phyloP scores from a whole-genome alignment of 2,797 vertebrate genomes.

The Balearica regulorum region DNA sequence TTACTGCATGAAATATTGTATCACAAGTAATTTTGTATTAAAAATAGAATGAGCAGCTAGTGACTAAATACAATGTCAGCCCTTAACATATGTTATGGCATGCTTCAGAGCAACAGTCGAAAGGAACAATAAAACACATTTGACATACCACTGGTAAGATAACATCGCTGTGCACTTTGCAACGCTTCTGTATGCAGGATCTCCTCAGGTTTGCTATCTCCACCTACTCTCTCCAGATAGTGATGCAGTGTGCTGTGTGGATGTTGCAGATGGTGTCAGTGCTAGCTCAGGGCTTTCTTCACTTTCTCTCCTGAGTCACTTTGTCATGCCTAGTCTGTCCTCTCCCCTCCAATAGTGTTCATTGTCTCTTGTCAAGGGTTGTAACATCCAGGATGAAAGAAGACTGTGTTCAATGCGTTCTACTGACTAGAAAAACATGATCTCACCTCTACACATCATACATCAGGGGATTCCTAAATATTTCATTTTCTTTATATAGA shows the following conservation, averaged over 20 bases:
- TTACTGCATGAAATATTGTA: not conserved
- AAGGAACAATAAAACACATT: not conserved
- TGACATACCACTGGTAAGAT: not conserved
- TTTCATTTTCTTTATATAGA: not conserved
- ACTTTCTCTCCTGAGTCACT: not conserved
- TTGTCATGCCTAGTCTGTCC: not conserved
- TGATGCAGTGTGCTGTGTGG: not conserved
- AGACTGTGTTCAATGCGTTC: rapidly evolving
- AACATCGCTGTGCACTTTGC: not conserved
- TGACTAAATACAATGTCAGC: not conserved
- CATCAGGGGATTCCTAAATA: not conserved
- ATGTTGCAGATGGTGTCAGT: not conserved
- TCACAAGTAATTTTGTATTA: not conserved
- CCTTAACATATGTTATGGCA: rapidly evolving
- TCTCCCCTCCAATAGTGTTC: not conserved
- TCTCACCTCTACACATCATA: not conserved
- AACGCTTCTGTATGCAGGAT: not conserved
- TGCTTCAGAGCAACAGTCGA: not conserved
- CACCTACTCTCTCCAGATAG: not conserved
- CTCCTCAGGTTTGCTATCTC: not conserved
- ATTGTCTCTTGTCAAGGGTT: not conserved
- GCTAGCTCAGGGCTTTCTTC: not conserved
- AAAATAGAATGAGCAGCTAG: not conserved
- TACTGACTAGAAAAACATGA: not conserved
- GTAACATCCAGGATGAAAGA: not conserved